Conservation (phyloP, 2,888 invertebrate species). For the Barypeithes pellucidus region DNA sequence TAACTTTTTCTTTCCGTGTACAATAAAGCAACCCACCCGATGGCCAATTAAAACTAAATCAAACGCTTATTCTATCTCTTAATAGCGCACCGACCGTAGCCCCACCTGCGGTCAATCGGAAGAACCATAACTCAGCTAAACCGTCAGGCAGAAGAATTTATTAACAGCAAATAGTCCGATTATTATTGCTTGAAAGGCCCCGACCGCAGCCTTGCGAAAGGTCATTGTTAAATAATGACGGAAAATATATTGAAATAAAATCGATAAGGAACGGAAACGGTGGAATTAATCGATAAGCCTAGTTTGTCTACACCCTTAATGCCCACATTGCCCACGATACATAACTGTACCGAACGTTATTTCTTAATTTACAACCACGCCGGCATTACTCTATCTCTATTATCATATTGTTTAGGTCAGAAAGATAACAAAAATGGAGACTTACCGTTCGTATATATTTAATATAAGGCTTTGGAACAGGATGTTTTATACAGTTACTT, state of each 20-base stretch:
- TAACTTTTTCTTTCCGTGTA: too few relatives aligned
- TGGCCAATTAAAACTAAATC: too few relatives aligned
- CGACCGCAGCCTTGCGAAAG: background rate
- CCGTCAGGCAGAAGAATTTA: conserved; percentile 1
- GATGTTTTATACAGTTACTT: background rate
- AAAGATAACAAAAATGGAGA: background rate
- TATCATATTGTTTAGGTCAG: conserved; percentile 20
- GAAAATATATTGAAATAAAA: too few relatives aligned
- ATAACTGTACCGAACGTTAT: conserved; percentile 15
- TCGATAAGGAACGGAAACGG: background rate
- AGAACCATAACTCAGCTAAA: conserved; percentile 1
- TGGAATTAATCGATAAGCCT: conserved; percentile 5
- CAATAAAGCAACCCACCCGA: too few relatives aligned
- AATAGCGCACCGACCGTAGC: too few relatives aligned
- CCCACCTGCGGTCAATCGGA: background rate
- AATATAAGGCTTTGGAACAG: background rate
- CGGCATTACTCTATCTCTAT: background rate
- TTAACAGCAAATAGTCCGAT: background rate
- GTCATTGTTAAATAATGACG: background rate
- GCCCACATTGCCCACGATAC: conserved; percentile 28
- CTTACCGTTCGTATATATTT: conserved; percentile 14
- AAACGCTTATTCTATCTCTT: too few relatives aligned
- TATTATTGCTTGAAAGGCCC: too few relatives aligned
- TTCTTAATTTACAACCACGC: conserved; percentile 22
- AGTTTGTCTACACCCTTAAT: conserved; percentile 35